Conservation (phyloP, 2,797 vertebrate genomes). For the Rhinatrema bivittatum region DNA sequence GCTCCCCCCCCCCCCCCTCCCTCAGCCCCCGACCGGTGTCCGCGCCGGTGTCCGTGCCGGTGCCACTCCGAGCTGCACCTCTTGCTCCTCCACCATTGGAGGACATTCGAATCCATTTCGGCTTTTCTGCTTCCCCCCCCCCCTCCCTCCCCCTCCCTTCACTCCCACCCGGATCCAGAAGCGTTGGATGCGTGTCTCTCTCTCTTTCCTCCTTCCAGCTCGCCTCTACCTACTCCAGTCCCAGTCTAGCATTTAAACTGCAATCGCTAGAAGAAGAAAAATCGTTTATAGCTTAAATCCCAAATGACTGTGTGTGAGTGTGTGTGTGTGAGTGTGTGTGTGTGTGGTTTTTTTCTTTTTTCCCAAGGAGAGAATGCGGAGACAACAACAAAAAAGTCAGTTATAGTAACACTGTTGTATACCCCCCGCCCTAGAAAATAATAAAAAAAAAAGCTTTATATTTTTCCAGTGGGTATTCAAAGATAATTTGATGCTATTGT, state of each 20-base stretch:
- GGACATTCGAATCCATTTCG: slow-evolving; percentile 58
- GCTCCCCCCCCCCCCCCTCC: not conserved
- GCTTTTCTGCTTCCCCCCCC: slow-evolving; percentile 43
- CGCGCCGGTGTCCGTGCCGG: not conserved
- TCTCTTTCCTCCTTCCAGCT: not conserved
- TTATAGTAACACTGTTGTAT: slow-evolving; percentile 87
- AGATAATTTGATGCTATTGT: slow-evolving; percentile 99
- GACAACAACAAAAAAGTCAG: slow-evolving; percentile 99
- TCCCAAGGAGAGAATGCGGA: slow-evolving; percentile 95
- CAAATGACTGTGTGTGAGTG: slow-evolving; percentile 71
- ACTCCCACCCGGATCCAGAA: slow-evolving; percentile 20
- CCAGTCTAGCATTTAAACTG: slow-evolving; percentile 64
- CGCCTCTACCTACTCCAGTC: slow-evolving; percentile 42
- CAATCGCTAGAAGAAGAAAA: slow-evolving; percentile 88
- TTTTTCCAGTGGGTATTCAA: slow-evolving; percentile 98
- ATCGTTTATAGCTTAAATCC: slow-evolving; percentile 95
- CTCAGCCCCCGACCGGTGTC: not conserved
- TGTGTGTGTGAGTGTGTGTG: slow-evolving; percentile 1
- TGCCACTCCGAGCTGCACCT: slow-evolving; percentile 15
- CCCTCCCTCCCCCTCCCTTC: slow-evolving; percentile 26
- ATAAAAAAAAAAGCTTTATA: slow-evolving; percentile 97
- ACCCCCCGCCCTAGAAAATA: slow-evolving; percentile 89
- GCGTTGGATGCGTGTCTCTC: no score
- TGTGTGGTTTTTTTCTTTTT: slow-evolving; percentile 48
- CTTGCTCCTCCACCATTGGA: slow-evolving; percentile 51